These are phyloP conservation scores for Tuberolachnus salignus DNA, from an alignment of 2,888 invertebrate genomes.

Conservation along the genomic window DNA sequence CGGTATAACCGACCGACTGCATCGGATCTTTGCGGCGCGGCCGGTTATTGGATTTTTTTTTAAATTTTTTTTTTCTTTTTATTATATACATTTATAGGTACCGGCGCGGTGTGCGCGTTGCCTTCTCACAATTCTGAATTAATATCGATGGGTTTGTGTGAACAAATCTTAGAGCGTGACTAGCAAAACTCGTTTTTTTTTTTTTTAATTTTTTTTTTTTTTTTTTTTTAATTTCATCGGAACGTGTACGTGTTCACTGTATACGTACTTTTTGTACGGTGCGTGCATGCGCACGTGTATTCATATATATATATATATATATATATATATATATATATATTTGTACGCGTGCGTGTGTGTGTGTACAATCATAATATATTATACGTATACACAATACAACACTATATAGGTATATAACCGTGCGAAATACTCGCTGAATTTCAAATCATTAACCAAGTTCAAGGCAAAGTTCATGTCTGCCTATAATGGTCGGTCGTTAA, in stretches of 20 bases:
- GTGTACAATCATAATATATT: slow-evolving; percentile 40
- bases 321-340: background rate
- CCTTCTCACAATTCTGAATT: slow-evolving; percentile 21
- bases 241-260: background rate
- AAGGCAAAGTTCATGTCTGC: slow-evolving; percentile 55
- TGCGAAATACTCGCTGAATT: slow-evolving; percentile 52
- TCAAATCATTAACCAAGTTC: slow-evolving; percentile 53
- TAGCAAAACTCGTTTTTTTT: slow-evolving; percentile 44
- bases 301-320: too few species aligned
- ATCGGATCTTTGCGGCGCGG: slow-evolving; percentile 10
- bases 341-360: background rate
- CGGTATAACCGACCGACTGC: slow-evolving; percentile 10
- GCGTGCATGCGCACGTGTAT: too few species aligned
- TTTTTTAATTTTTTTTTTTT: background rate
- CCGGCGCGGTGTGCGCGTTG: background rate
- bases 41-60: slow-evolving; percentile 4
- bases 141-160: slow-evolving; percentile 34
- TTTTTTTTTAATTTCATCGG: background rate
- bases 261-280: background rate
- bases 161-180: slow-evolving; percentile 46
- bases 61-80: too few species aligned
- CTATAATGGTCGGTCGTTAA: slow-evolving; percentile 53
- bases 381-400: slow-evolving; percentile 6
- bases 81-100: too few species aligned
- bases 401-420: slow-evolving; percentile 23